phyloP scores from a whole-genome alignment of 1,140 invertebrate species.

The Tetramorium simillimum region DNA sequence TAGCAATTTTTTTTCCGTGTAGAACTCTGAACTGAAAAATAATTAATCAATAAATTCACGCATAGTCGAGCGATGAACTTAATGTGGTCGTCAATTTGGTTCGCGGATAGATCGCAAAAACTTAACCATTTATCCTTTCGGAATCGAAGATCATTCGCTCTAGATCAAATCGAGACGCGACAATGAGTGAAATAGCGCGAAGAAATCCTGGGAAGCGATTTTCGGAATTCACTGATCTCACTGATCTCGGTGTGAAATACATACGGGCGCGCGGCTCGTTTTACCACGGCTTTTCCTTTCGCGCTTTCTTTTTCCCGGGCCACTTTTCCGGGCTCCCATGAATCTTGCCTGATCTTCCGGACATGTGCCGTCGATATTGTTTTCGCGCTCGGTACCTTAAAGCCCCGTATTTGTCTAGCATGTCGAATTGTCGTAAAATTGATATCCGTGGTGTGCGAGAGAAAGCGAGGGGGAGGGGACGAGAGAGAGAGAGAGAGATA shows the following conservation, averaged over 20 bases:
- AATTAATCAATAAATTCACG: not conserved
- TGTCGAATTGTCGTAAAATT: constrained; percentile 61
- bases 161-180: not conserved
- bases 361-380: constrained; percentile 36
- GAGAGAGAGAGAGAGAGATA: not conserved
- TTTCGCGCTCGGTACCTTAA: constrained; percentile 36
- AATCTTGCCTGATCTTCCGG: constrained; percentile 43
- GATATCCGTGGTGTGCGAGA: constrained; percentile 24
- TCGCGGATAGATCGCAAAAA: not conserved
- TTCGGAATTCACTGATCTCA: constrained; percentile 24
- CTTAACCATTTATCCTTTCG: too few relatives aligned
- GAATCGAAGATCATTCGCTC: not conserved
- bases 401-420: constrained; percentile 68
- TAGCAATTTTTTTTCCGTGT: too few relatives aligned
- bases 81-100: not conserved
- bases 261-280: not conserved
- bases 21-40: not conserved
- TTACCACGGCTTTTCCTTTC: constrained; percentile 20
- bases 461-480: too few relatives aligned
- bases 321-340: constrained; percentile 19
- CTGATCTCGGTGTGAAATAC: not conserved
- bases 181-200: not conserved
- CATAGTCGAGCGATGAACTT: not conserved
- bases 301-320: not conserved
- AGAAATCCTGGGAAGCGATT: not conserved